These are phyloP conservation scores for Thelaira solivaga DNA, from an alignment of 2,888 invertebrate species.

Conservation along the genomic window DNA sequence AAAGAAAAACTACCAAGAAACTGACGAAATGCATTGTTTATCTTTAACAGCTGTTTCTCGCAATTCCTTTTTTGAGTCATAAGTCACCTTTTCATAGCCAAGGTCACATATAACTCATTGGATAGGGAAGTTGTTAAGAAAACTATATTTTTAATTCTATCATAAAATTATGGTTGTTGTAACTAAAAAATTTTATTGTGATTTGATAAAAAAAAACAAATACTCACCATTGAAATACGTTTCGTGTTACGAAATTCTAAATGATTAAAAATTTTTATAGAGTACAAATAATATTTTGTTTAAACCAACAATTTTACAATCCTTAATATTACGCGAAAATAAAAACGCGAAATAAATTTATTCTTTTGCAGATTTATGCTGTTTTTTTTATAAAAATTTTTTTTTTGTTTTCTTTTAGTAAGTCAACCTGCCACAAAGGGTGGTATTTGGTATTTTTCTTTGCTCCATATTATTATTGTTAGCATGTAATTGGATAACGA, in stretches of 20 bases:
- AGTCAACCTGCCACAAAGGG: constrained; percentile 51
- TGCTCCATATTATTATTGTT: constrained; percentile 47
- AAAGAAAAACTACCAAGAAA: too few species aligned
- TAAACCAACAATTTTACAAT: neutral
- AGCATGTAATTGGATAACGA: constrained; percentile 68
- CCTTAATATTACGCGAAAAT: constrained; percentile 49
- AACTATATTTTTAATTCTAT: too few species aligned
- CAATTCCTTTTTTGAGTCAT: too few species aligned
- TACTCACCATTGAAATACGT: too few species aligned
- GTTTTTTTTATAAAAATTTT: constrained; percentile 5
- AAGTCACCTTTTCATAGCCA: too few species aligned
- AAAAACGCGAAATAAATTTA: constrained; percentile 41
- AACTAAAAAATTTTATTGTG: too few species aligned
- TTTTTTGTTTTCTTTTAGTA: neutral
- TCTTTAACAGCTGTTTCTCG: too few species aligned
- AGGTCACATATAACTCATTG: too few species aligned
- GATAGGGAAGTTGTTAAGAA: too few species aligned
- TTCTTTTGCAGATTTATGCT: constrained; percentile 39
- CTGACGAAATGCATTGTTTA: too few species aligned
- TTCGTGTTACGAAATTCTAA: neutral
- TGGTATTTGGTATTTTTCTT: constrained; percentile 45
- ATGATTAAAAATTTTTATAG: neutral
- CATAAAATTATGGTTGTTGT: too few species aligned
- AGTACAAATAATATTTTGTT: neutral
- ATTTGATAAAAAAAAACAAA: too few species aligned